A percentile compares a stretch with the other conserved stretches of the same genome.
Conservation (phyloP, 2,797 vertebrate species). For the Lacerta agilis region DNA sequence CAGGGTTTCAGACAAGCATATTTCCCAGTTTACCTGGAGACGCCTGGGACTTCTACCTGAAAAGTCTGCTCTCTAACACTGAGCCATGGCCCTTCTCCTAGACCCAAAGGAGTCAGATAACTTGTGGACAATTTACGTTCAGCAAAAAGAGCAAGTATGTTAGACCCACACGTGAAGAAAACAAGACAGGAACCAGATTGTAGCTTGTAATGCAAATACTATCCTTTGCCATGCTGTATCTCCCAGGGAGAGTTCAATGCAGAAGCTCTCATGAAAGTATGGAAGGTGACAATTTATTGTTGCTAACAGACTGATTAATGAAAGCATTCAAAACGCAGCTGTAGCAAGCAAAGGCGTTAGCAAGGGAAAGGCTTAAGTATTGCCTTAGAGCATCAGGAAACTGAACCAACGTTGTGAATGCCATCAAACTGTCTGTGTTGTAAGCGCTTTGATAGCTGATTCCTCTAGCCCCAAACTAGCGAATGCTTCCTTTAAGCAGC, state of each 20-base stretch:
- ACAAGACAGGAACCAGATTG: constrained; percentile 52
- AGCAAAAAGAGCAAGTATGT: background rate
- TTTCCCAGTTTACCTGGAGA: no score
- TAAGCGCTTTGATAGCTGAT: constrained; percentile 71
- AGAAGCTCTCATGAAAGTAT: constrained; percentile 54
- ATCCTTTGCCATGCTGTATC: constrained; percentile 23
- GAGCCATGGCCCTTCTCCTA: no score
- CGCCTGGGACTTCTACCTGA: no score
- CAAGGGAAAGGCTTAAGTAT: constrained; percentile 72
- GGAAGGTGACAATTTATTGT: constrained; percentile 75
- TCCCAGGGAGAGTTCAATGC: constrained; percentile 47
- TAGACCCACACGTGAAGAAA: background rate
- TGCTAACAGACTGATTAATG: constrained; percentile 74
- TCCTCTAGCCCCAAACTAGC: constrained; percentile 62
- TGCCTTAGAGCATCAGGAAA: constrained; percentile 79
- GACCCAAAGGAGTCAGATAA: constrained; percentile 62
- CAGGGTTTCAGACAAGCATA: no score
- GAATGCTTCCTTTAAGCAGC: constrained; percentile 62
- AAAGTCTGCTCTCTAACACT: no score
- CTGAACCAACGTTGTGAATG: constrained; percentile 73
- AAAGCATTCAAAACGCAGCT: constrained; percentile 81
- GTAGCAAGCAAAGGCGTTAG: constrained; percentile 64
- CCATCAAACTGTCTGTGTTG: constrained; percentile 70
- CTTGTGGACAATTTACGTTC: constrained; percentile 6
- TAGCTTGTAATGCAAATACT: constrained; percentile 61